These are phyloP conservation scores for Lasioglossum marginatum DNA, from an alignment of 2,888 invertebrate genomes.

Conservation along the genomic window DNA sequence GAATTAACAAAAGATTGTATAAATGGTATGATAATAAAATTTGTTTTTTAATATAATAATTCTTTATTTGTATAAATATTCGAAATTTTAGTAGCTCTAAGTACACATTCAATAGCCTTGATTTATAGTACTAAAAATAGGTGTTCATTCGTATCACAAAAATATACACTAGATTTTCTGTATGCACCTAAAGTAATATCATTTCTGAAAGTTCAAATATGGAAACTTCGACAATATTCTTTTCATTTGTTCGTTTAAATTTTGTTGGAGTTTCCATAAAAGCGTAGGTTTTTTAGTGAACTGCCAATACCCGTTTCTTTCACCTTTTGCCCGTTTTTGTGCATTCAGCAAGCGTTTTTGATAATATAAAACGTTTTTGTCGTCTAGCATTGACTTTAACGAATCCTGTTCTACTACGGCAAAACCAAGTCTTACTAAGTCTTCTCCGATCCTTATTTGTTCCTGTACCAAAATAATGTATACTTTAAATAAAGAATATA, in stretches of 20 bases:
- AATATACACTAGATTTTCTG: conserved; percentile 10
- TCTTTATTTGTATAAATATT: conserved; percentile 27
- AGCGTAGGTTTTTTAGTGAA: conserved; percentile 83
- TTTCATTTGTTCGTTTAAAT: conserved; percentile 70
- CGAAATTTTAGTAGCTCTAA: conserved; percentile 33
- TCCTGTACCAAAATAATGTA: conserved; percentile 73
- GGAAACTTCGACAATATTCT: conserved; percentile 68
- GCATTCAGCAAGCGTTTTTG: conserved; percentile 83
- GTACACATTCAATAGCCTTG: conserved; percentile 13
- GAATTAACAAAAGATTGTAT: conserved; percentile 54
- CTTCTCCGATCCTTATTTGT: conserved; percentile 86
- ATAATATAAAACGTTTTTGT: conserved; percentile 83
- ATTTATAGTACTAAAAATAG: conserved; percentile 10
- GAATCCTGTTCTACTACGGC: conserved; percentile 70
- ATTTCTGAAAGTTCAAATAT: conserved; percentile 54
- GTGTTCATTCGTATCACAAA: conserved; percentile 8
- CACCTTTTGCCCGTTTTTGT: conserved; percentile 84
- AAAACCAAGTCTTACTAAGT: conserved; percentile 85
- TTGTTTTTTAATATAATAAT: conserved; percentile 40
- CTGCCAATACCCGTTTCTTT: conserved; percentile 85
- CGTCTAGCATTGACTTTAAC: conserved; percentile 75
- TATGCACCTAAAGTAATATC: conserved; percentile 16
- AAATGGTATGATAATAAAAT: conserved; percentile 61
- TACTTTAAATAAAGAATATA: background rate
- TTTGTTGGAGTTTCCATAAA: conserved; percentile 76